Evolutionary conservation across 2,113 vertebrate species (phyloP), one percentile per base, ranked within the genome.

Genomic region (Scartelaos histophorus): DNA sequence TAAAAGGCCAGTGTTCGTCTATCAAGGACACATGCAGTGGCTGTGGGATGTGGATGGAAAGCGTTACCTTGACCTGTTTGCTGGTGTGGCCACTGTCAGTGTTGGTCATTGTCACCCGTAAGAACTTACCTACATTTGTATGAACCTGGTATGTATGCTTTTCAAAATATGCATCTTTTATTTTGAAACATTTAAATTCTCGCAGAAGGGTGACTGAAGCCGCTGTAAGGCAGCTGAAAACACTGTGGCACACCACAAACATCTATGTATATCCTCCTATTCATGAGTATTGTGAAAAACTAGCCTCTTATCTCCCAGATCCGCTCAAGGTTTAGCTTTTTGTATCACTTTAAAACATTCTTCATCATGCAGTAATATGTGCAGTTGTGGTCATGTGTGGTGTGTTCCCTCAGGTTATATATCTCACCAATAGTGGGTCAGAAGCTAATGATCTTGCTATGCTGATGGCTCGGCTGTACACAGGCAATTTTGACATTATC

Each of bases 81-180:
- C 94, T 11, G 98, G 98, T 29, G 95, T 99, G 65, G 95, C 93
- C 15, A 98, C 98, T 13, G 93, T 98, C 85, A 92, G 94, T 62
- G 95, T 97, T 34, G 97, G 98, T 43, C 97, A 99, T 85, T 98
- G 97, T 78, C 95, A 99, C 73, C 97, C 96, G 98, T 99, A 91
- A 96, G 96, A 3, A 60, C 65, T 34, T 58, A 51, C 66, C 11
- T 9, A 22, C 2, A 4, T 29, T 62, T n/a, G 1, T 19, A n/a
- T 21, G 25, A 29, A 21, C 34, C 13, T 16, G 19, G 2, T n/a
- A 43, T n/a, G 29, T 43, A 12, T 64, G 29, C 19, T 61, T 16
- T 61, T 7, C 25, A 19, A 61, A 61, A 38, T 21, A 11, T 64
- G 19, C 17, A 64, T 38, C 34, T n/a, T 21, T n/a, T 16, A 15